phyloP scores from a whole-genome alignment of 2,888 invertebrate species.

The Cryptosula pallasiana region DNA sequence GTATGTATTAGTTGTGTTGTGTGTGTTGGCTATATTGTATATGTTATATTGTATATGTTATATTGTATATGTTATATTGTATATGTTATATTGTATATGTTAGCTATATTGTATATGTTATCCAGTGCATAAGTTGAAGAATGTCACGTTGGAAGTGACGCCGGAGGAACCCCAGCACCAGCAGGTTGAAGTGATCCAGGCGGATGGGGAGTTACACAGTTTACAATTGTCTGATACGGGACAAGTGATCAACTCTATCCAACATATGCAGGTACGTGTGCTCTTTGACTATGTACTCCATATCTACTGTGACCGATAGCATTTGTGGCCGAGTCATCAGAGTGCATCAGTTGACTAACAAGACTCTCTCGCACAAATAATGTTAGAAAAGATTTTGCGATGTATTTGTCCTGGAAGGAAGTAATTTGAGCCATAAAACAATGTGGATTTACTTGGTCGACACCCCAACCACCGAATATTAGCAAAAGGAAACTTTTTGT shows the following conservation, averaged over 20 bases:
- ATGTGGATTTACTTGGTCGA: too few species aligned
- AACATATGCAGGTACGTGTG: not conserved
- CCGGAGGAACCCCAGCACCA: not conserved
- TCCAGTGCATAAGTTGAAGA: constrained; percentile 21
- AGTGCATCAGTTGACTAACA: too few species aligned
- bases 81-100: not conserved
- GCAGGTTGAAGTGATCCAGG: constrained; percentile 3
- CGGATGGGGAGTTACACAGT: not conserved
- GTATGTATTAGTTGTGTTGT: not conserved
- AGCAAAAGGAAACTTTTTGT: too few species aligned
- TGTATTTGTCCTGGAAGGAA: too few species aligned
- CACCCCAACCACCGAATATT: too few species aligned
- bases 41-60: not conserved
- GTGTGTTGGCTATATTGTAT: not conserved
- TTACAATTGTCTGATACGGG: constrained; percentile 3
- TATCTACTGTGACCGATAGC: too few species aligned
- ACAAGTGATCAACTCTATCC: constrained; percentile 1
- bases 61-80: not conserved
- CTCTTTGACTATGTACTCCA: too few species aligned
- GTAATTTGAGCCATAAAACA: too few species aligned
- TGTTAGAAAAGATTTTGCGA: too few species aligned
- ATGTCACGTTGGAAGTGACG: constrained; percentile 21
- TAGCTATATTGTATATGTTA: not conserved
- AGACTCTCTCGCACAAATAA: too few species aligned
- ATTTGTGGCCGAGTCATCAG: too few species aligned